Evolutionary conservation across 2,797 vertebrate genomes (phyloP).

Genomic region (Smutsia temminckii): DNA sequence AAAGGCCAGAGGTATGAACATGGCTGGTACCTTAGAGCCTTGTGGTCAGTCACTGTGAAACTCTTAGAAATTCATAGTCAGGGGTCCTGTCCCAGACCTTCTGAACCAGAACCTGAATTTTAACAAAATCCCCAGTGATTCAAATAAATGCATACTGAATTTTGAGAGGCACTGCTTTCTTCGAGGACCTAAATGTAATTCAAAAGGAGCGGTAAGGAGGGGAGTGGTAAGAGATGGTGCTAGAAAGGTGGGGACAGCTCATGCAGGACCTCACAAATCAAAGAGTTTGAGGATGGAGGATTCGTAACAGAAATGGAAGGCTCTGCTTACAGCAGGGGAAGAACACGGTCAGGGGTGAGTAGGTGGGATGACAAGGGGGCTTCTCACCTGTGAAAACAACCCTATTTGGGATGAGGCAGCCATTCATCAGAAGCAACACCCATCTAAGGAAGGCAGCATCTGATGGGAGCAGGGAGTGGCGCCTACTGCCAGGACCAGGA

Average conservation of each 20-base stretch:
- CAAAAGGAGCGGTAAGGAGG: background rate
- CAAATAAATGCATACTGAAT: fast-evolving
- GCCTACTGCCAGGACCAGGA: background rate
- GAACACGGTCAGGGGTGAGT: background rate
- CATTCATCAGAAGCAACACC: background rate
- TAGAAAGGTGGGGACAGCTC: background rate
- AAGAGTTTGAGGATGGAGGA: background rate
- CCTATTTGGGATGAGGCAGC: background rate
- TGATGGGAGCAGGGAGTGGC: background rate
- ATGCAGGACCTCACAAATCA: too few species aligned
- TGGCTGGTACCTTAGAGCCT: background rate
- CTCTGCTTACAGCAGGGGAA: background rate
- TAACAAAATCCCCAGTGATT: background rate
- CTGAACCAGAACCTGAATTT: background rate
- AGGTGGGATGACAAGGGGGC: too few species aligned
- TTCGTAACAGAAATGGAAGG: background rate
- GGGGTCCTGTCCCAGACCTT: background rate
- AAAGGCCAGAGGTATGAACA: background rate
- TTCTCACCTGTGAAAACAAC: background rate
- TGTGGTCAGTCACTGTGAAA: background rate
- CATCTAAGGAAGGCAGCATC: background rate
- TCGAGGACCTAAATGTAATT: background rate
- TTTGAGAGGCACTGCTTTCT: background rate
- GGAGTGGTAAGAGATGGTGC: background rate
- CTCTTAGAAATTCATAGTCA: background rate